These are phyloP conservation scores for Acronicta aceris DNA, from an alignment of 2,888 invertebrate species.

Conservation along the genomic window DNA sequence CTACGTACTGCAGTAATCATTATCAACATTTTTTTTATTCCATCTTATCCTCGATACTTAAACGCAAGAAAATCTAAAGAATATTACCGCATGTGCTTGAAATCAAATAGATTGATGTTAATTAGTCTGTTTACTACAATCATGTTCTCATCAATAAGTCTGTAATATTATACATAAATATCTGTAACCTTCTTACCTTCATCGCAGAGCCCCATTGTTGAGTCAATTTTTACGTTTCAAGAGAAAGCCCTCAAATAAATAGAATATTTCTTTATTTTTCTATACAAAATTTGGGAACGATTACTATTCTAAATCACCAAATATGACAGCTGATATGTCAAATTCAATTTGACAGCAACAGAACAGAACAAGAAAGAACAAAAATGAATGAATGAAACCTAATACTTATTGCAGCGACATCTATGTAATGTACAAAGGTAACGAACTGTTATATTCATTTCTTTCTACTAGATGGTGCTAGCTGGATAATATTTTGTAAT, in stretches of 20 bases:
- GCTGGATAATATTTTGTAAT: background rate
- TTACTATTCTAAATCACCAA: background rate
- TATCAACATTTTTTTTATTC: constrained; percentile 7
- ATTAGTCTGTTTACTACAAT: constrained; percentile 80
- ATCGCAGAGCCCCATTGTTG: constrained; percentile 82
- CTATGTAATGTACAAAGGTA: constrained; percentile 11
- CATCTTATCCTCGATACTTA: constrained; percentile 14
- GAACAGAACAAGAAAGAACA: constrained; percentile 34
- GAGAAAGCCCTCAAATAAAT: constrained; percentile 11
- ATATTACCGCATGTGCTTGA: constrained; percentile 31
- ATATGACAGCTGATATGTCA: constrained; percentile 64
- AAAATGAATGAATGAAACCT: constrained; percentile 53
- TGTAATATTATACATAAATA: constrained; percentile 36
- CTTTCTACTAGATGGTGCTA: constrained; percentile 40
- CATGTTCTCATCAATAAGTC: constrained; percentile 37
- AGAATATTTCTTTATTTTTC: constrained; percentile 16
- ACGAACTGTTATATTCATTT: background rate
- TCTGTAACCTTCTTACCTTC: constrained; percentile 73
- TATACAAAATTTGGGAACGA: constrained; percentile 4
- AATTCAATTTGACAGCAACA: constrained; percentile 48
- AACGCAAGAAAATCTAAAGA: constrained; percentile 25
- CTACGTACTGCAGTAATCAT: constrained; percentile 4
- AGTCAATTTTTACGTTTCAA: constrained; percentile 38
- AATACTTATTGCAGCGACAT: constrained; percentile 44
- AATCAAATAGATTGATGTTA: constrained; percentile 58